These are phyloP conservation scores for Gallinago nigripennis DNA, from an alignment of 2,797 vertebrate genomes.

Conservation along the genomic window DNA sequence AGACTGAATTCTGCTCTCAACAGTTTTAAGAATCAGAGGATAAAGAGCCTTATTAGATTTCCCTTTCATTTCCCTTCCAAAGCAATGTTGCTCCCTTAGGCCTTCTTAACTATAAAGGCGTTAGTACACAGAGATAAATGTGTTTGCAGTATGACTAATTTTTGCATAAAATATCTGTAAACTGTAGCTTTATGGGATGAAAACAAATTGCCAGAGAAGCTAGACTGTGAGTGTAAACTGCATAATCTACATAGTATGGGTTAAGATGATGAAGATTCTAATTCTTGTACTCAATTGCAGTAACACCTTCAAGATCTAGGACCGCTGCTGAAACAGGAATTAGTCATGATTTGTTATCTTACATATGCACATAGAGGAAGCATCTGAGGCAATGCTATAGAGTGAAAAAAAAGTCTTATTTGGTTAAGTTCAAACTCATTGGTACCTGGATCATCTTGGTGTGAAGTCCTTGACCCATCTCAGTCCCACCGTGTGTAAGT, in stretches of 20 bases:
- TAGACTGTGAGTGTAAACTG: not conserved
- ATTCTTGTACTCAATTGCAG: not conserved
- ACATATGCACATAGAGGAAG: not conserved
- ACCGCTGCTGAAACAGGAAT: not conserved
- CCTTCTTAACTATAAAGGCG: not conserved
- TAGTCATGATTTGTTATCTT: not conserved
- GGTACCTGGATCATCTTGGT: constrained; percentile 95
- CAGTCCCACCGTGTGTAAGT: constrained; percentile 91
- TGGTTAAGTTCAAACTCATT: not conserved
- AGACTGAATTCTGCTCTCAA: not conserved
- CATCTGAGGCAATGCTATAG: not conserved
- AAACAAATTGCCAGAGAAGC: not conserved
- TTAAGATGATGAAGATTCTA: not conserved
- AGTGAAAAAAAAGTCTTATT: not conserved
- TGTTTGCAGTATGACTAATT: not conserved
- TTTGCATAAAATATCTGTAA: not conserved
- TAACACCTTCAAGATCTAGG: not conserved
- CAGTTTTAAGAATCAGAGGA: not conserved
- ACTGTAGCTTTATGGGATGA: not conserved
- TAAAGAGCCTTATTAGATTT: not conserved
- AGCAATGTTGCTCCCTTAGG: not conserved
- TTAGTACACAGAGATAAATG: not conserved
- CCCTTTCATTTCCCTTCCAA: not conserved
- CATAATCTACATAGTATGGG: not conserved
- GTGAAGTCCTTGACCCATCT: constrained; percentile 98